A percentile compares a stretch with the other conserved stretches of the same genome.
phyloP scores from a whole-genome alignment of 2,888 invertebrate genomes.

The Hyppa rectilinea region DNA sequence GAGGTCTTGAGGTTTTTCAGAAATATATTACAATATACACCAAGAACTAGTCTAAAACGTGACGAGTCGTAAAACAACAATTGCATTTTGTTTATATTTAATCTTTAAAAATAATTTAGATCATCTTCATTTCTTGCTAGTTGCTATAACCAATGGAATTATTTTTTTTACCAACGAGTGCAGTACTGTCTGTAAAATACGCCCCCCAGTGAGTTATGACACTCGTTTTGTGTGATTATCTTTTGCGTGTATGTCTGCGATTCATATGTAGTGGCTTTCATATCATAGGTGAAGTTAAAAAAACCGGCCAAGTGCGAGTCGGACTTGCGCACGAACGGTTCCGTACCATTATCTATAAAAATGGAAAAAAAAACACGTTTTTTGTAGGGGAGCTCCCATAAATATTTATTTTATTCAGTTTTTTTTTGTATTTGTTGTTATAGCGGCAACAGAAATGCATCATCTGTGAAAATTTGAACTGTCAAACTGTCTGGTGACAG shows the following conservation, averaged over 20 bases:
- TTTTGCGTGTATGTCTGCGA: slow-evolving; percentile 31
- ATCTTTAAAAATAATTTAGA: background rate
- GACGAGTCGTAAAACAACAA: background rate
- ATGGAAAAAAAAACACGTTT: too few species aligned
- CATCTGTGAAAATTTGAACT: too few species aligned
- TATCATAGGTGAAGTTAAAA: background rate
- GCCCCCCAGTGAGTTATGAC: slow-evolving; percentile 35
- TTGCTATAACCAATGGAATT: background rate
- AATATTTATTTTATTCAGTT: too few species aligned
- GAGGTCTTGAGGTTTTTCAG: too few species aligned
- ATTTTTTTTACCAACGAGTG: slow-evolving; percentile 30
- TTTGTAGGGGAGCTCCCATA: too few species aligned
- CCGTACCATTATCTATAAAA: too few species aligned
- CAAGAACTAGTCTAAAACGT: background rate
- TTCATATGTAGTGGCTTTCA: background rate
- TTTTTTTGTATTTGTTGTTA: too few species aligned
- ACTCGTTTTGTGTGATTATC: slow-evolving; percentile 32
- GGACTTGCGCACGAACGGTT: too few species aligned
- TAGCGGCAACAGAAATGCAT: too few species aligned
- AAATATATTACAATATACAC: slow-evolving; percentile 7
- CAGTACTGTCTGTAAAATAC: slow-evolving; percentile 31
- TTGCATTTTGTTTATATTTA: background rate
- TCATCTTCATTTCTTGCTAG: background rate
- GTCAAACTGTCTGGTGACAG: too few species aligned
- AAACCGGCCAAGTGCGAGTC: too few species aligned